Conservation (phyloP, 2,888 invertebrate species). For the Pterostichus niger region DNA sequence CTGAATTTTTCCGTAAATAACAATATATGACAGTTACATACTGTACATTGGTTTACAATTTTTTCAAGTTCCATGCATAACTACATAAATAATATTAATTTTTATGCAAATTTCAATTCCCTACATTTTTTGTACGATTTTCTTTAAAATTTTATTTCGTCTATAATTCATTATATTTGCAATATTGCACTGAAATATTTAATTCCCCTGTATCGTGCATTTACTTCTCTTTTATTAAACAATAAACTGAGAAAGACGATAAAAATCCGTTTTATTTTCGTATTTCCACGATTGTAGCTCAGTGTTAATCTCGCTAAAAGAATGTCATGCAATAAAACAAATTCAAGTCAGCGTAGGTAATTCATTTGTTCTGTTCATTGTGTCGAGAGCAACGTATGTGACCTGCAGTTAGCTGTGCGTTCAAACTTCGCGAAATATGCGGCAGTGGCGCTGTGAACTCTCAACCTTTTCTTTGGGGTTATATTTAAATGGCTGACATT, state of each 20-base stretch:
- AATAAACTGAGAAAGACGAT: neutral
- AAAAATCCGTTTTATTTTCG: no score
- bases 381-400: slow-evolving; percentile 45
- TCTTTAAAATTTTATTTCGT: no score
- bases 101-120: no score
- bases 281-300: neutral
- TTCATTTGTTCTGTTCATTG: slow-evolving; percentile 20
- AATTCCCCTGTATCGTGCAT: neutral
- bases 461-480: slow-evolving; percentile 14
- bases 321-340: slow-evolving; percentile 51
- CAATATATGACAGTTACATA: no score
- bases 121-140: no score
- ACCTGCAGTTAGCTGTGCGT: slow-evolving; percentile 55
- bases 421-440: slow-evolving; percentile 38
- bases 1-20: no score
- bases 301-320: slow-evolving; percentile 29
- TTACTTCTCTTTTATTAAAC: neutral
- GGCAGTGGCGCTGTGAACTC: slow-evolving; percentile 12
- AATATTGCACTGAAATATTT: neutral
- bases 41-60: no score
- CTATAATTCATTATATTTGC: neutral
- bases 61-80: no score
- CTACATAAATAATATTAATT: no score
- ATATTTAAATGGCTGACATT: slow-evolving; percentile 32
- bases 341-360: slow-evolving; percentile 1